Conservation (phyloP, 2,113 vertebrate species). For the Thymallus thymallus region DNA sequence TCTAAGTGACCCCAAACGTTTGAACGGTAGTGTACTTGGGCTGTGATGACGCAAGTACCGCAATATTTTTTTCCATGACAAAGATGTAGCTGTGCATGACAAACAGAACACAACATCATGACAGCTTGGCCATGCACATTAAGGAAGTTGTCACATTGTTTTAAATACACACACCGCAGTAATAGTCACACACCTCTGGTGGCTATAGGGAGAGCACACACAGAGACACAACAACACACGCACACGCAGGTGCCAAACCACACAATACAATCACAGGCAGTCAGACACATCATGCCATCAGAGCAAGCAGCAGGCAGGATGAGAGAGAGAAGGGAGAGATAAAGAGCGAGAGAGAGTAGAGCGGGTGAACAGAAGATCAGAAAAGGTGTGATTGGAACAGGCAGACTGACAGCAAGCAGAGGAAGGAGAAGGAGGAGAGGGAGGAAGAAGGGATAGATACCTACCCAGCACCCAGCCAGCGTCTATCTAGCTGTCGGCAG, state of each 20-base stretch:
- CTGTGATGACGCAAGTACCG: too few relatives aligned
- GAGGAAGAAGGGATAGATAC: slow-evolving; percentile 79
- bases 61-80: too few relatives aligned
- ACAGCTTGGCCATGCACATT: too few relatives aligned
- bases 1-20: too few relatives aligned
- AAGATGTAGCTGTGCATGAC: too few relatives aligned
- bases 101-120: too few relatives aligned
- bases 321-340: not conserved
- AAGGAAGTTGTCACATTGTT: too few relatives aligned
- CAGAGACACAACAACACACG: slow-evolving; percentile 3
- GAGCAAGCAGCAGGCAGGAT: slow-evolving; percentile 36
- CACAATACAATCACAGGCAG: slow-evolving; percentile 21
- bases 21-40: too few relatives aligned
- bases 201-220: not conserved
- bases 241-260: not conserved
- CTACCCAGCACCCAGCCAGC: slow-evolving; percentile 87
- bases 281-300: slow-evolving; percentile 25
- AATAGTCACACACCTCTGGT: slow-evolving; percentile 3
- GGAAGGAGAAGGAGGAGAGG: not conserved
- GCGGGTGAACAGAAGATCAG: slow-evolving; percentile 7
- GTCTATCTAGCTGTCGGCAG: slow-evolving; percentile 99
- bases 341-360: not conserved
- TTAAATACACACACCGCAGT: too few relatives aligned
- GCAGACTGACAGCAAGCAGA: slow-evolving; percentile 16
- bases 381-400: slow-evolving; percentile 2